Percentiles rank a stretch among this genome's conserved stretches.
These are phyloP conservation scores for Macrocentrus cingulum DNA, from an alignment of 1,140 invertebrate genomes.

Conservation along the genomic window DNA sequence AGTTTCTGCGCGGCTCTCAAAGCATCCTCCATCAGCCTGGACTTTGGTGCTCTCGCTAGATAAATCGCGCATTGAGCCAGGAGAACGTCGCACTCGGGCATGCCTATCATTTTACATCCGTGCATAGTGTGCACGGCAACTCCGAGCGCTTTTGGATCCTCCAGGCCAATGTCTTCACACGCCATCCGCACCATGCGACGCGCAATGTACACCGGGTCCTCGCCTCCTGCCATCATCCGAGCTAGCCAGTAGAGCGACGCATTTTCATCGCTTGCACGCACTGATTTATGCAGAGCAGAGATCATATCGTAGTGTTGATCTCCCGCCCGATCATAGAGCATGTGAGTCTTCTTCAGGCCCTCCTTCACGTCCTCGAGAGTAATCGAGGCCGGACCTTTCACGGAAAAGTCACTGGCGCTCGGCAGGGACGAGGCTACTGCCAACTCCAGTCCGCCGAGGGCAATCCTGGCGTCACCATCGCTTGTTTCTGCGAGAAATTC, in stretches of 20 bases:
- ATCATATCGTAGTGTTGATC: slow-evolving; percentile 85
- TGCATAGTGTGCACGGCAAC: slow-evolving; percentile 75
- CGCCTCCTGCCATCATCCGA: slow-evolving; percentile 78
- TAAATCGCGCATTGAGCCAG: slow-evolving; percentile 77
- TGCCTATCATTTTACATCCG: slow-evolving; percentile 78
- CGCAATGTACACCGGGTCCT: slow-evolving; percentile 82
- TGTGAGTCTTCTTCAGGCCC: slow-evolving; percentile 66
- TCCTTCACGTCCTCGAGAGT: slow-evolving; percentile 68
- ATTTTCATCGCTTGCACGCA: slow-evolving; percentile 80
- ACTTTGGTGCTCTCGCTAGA: slow-evolving; percentile 76
- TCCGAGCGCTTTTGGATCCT: slow-evolving; percentile 62
- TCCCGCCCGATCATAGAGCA: slow-evolving; percentile 77
- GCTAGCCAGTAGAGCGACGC: slow-evolving; percentile 83
- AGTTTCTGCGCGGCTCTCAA: slow-evolving; percentile 65
- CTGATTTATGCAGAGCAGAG: slow-evolving; percentile 82
- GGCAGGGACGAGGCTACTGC: slow-evolving; percentile 63
- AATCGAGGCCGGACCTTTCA: slow-evolving; percentile 50
- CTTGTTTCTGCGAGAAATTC: slow-evolving; percentile 72
- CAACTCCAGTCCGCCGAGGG: slow-evolving; percentile 75
- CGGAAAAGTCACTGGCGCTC: slow-evolving; percentile 33
- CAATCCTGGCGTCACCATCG: slow-evolving; percentile 81
- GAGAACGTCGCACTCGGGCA: slow-evolving; percentile 79
- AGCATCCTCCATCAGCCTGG: slow-evolving; percentile 69
- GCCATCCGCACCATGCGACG: slow-evolving; percentile 75
- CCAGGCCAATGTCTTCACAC: slow-evolving; percentile 72